Evolutionary conservation across 2,888 invertebrate species (phyloP).

Genomic region (Lasius platythorax): DNA sequence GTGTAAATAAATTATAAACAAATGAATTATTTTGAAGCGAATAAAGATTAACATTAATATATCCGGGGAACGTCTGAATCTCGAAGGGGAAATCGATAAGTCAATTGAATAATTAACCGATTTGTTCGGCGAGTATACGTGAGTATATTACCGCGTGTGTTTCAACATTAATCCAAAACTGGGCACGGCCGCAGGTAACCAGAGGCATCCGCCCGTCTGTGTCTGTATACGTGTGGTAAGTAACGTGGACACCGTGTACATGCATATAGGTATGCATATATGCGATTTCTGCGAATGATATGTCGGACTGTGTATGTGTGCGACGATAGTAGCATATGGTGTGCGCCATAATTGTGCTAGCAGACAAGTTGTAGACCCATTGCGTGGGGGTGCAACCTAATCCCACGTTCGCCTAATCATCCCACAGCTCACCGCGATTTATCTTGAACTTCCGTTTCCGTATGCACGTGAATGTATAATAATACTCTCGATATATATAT

Average conservation of each 20-base stretch:
- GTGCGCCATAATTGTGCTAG: constrained; percentile 66
- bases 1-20: background rate
- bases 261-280: constrained; percentile 63
- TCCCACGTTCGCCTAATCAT: constrained; percentile 68
- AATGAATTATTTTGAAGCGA: background rate
- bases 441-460: constrained; percentile 56
- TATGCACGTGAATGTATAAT: background rate
- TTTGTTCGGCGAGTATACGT: background rate
- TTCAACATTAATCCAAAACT: constrained; percentile 33
- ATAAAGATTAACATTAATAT: background rate
- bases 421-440: constrained; percentile 65
- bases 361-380: constrained; percentile 73
- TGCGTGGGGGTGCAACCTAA: constrained; percentile 58
- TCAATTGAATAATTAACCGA: background rate
- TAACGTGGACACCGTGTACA: constrained; percentile 52
- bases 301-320: constrained; percentile 72
- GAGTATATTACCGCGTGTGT: constrained; percentile 21
- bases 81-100: background rate
- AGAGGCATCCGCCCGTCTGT: constrained; percentile 24
- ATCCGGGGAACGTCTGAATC: background rate
- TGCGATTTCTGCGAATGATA: constrained; percentile 77
- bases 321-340: constrained; percentile 73
- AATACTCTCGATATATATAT: constrained; percentile 3
- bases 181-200: constrained; percentile 54
- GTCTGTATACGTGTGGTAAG: constrained; percentile 44